These are phyloP conservation scores for Metacarcinus magister DNA, from an alignment of 2,888 invertebrate genomes.

Conservation along the genomic window DNA sequence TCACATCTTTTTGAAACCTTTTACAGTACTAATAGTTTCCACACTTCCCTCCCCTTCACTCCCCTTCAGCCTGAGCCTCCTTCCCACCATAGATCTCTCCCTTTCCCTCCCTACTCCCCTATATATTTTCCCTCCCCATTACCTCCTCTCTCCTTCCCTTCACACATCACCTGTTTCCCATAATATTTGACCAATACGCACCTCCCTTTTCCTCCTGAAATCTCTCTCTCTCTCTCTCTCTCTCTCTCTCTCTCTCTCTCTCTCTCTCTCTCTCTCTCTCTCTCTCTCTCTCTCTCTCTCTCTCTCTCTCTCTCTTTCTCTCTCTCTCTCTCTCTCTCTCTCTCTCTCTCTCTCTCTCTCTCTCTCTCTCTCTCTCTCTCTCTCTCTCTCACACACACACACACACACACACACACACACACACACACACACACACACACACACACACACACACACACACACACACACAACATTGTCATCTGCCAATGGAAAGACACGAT, in stretches of 20 bases:
- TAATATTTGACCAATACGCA: not conserved
- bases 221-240: not conserved
- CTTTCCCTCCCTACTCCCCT: no score
- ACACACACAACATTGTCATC: not conserved
- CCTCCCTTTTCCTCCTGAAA: not conserved
- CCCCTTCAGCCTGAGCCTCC: no score
- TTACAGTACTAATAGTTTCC: not conserved
- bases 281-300: conserved; percentile 47
- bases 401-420: no score
- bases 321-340: conserved; percentile 36
- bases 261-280: conserved; percentile 35
- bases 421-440: no score
- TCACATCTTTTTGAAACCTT: not conserved
- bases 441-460: no score
- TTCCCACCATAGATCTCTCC: no score
- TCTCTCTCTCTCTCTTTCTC: conserved; percentile 35
- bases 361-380: conserved; percentile 6
- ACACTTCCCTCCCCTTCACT: not conserved
- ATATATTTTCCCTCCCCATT: no score
- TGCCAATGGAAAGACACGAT: not conserved
- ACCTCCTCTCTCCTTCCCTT: no score
- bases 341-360: conserved; percentile 44
- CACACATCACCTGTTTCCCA: no score
- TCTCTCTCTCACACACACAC: not conserved
- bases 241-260: not conserved